Conservation (phyloP, 2,888 invertebrate species). For the Chymomyza amoena region DNA sequence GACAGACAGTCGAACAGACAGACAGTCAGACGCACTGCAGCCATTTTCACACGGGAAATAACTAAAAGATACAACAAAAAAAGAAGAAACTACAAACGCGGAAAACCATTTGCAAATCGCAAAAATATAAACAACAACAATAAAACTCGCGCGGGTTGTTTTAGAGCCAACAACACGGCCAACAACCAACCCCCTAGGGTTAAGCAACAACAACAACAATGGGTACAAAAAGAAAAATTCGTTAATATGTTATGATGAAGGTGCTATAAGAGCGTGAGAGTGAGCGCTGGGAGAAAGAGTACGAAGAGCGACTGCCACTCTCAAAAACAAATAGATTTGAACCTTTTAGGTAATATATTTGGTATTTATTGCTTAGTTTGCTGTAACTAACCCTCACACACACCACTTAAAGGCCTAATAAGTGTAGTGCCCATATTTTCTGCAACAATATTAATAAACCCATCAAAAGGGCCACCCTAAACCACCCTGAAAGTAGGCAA, state of each 20-base stretch:
- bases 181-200: conserved; percentile 52
- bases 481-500: conserved; percentile 50
- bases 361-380: conserved; percentile 46
- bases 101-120: conserved; percentile 73
- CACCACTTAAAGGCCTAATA: conserved; percentile 7
- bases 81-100: conserved; percentile 68
- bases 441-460: conserved; percentile 59
- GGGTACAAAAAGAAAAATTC: conserved; percentile 16
- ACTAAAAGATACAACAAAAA: conserved; percentile 66
- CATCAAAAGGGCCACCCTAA: conserved; percentile 42
- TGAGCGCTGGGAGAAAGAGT: not conserved
- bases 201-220: conserved; percentile 1
- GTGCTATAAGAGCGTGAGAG: not conserved
- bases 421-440: conserved; percentile 4
- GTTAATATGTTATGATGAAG: conserved; percentile 17
- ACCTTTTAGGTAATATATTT: not conserved
- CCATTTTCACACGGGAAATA: conserved; percentile 71
- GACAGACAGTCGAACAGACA: not conserved
- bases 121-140: conserved; percentile 23
- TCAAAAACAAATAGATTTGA: not conserved
- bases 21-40: conserved; percentile 24
- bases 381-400: conserved; percentile 4
- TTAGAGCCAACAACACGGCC: conserved; percentile 18
- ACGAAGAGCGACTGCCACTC: not conserved
- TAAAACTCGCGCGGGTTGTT: not conserved